Evolutionary conservation across 2,113 vertebrate species (phyloP).

Genomic region (Cyrtonyx montezumae): DNA sequence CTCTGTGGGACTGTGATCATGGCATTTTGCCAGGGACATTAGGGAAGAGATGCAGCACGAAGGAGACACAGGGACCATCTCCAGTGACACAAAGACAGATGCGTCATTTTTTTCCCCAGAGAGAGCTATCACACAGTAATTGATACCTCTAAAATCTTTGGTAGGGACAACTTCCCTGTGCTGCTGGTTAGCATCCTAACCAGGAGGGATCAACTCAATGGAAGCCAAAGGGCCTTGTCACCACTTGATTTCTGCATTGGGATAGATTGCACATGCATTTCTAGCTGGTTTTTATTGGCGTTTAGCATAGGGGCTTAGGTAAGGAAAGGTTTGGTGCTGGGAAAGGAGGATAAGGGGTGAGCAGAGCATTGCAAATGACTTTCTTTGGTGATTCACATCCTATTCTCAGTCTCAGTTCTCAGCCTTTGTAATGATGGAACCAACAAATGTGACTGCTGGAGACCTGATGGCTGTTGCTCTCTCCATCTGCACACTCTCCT

Average conservation of each 20-base stretch:
- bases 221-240: not conserved
- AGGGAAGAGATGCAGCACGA: rapidly evolving
- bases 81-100: not conserved
- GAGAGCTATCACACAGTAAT: not conserved
- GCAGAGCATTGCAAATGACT: rapidly evolving
- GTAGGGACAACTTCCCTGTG: rapidly evolving
- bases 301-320: rapidly evolving
- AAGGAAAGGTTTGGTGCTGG: not conserved
- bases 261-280: not conserved
- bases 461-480: not conserved
- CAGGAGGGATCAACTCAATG: not conserved
- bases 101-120: not conserved
- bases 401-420: not conserved
- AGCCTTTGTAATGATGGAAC: not conserved
- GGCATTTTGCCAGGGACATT: rapidly evolving
- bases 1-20: rapidly evolving
- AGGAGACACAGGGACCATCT: not conserved
- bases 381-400: not conserved
- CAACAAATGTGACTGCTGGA: not conserved
- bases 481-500: not conserved
- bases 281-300: not conserved
- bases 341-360: not conserved
- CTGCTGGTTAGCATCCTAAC: not conserved
- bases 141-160: not conserved
- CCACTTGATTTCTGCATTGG: not conserved